Evolutionary conservation across 1,140 invertebrate genomes (phyloP), one percentile per base, ranked within the genome.

Genomic region (Drosophila orena): DNA sequence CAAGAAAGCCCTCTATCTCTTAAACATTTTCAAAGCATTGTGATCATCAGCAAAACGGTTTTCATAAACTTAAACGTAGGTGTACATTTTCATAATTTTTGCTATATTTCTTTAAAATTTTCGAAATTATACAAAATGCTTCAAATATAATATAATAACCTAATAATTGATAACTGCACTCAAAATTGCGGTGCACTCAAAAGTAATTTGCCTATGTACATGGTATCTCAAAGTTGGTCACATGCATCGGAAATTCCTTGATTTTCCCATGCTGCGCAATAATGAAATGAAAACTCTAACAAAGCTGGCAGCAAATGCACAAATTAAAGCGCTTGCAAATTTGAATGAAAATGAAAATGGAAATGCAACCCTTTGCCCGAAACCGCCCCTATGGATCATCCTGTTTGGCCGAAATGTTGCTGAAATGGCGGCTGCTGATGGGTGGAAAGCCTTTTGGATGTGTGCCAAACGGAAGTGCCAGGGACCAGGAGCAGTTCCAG

Each of bases 211-310:
- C 14, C 1, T 14, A 24, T 30, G 12, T 27, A 62, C 15, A n/a
- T 27, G 59, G 44, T 49, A 65, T 40, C 24, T 27, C 8, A 2
- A 11, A 30, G 59, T 47, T 37, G 15, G 1, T 14, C 30, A 8
- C 7, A 30, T 30, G 7, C 10, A 60, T 24, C 8, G 7, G 10
- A 2, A 56, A 17, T 24, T 17, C 12, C 7, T 15, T 27, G 42
- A 37, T n/a, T 30, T 57, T 38, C 61, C 53, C 43, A 30, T 35
- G 44, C 30, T 15, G 55, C 60, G 46, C 52, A 56, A 49, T 81
- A 81, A 88, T 88, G 70, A 88, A 83, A 83, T 88, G 65, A 88
- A 86, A 88, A 88, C 69, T 76, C 60, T 75, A 72, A 68, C 56
- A 52, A 37, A 37, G 34, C 57, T 37, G 27, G 12, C 22, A 59